phyloP scores from a whole-genome alignment of 2,797 vertebrate genomes.

The Selene dorsalis region DNA sequence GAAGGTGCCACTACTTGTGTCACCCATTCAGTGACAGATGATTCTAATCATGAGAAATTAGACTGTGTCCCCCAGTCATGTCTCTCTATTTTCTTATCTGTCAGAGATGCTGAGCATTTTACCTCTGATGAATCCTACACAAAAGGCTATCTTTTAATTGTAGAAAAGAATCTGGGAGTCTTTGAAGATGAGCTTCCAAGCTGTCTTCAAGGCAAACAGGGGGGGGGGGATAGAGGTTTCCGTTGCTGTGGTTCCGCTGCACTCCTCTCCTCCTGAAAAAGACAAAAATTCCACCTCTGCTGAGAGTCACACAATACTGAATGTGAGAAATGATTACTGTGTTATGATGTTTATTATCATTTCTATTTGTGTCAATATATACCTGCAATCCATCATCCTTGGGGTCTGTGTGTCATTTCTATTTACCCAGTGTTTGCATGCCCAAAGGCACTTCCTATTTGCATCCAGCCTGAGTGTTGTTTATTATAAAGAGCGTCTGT shows the following conservation, averaged over 20 bases:
- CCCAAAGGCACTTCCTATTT: constrained; percentile 66
- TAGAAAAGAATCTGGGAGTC: constrained; percentile 35
- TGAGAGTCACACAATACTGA: constrained; percentile 2
- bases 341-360: constrained; percentile 64
- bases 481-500: constrained; percentile 66
- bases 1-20: constrained; percentile 33
- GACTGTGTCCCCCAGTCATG: constrained; percentile 24
- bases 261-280: neutral
- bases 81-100: constrained; percentile 51
- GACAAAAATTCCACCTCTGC: neutral
- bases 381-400: constrained; percentile 70
- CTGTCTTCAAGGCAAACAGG: constrained; percentile 9
- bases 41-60: constrained; percentile 73
- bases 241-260: neutral
- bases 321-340: constrained; percentile 51
- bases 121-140: constrained; percentile 41
- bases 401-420: constrained; percentile 62
- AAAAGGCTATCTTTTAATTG: constrained; percentile 65
- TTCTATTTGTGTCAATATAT: constrained; percentile 64
- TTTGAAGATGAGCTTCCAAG: constrained; percentile 45
- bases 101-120: constrained; percentile 34
- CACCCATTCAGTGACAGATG: constrained; percentile 60
- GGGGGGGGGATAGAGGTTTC: neutral
- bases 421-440: constrained; percentile 58
- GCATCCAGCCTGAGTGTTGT: constrained; percentile 66